A percentile compares a stretch with the other conserved stretches of the same genome.
Evolutionary conservation across 30 jellyfish, hydroid and myxozoan genomes (phyloP).

Genomic region (Nemopilema nomurai): DNA sequence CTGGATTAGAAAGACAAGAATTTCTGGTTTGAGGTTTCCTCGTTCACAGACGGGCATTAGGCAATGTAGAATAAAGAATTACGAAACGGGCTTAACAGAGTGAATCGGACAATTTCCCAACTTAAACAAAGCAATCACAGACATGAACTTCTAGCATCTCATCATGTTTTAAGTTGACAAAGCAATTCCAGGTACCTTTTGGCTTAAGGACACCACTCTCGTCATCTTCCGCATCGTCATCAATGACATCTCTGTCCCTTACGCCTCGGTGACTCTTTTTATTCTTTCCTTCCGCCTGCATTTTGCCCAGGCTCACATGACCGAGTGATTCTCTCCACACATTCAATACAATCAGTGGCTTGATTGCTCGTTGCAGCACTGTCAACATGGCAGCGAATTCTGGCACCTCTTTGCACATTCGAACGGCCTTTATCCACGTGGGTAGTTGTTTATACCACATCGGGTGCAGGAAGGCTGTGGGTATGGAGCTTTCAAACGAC

Average conservation of each 20-base stretch:
- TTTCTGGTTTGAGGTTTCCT: not conserved
- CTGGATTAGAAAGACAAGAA: not conserved
- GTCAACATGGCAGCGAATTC: constrained; percentile 89
- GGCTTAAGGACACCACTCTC: constrained; percentile 46
- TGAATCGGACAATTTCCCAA: not conserved
- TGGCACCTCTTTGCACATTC: constrained; percentile 84
- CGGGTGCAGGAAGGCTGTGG: constrained; percentile 96
- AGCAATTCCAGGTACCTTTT: constrained; percentile 42
- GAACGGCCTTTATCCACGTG: constrained; percentile 92
- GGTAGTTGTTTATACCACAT: constrained; percentile 90
- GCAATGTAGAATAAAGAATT: not conserved
- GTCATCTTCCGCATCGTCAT: constrained; percentile 64
- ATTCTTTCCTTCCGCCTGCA: constrained; percentile 73
- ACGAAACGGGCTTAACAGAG: not conserved
- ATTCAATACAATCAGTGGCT: constrained; percentile 86
- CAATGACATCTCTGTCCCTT: constrained; percentile 44
- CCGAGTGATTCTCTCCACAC: constrained; percentile 91
- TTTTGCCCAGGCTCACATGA: constrained; percentile 59
- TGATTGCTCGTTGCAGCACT: constrained; percentile 82
- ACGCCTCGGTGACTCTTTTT: constrained; percentile 43
- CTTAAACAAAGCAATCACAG: not conserved
- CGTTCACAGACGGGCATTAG: not conserved
- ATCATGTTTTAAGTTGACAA: no score
- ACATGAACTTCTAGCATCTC: no score
- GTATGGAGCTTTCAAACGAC: constrained; percentile 94